These are phyloP conservation scores for Hyppa rectilinea DNA, from an alignment of 2,888 invertebrate genomes.

Conservation along the genomic window DNA sequence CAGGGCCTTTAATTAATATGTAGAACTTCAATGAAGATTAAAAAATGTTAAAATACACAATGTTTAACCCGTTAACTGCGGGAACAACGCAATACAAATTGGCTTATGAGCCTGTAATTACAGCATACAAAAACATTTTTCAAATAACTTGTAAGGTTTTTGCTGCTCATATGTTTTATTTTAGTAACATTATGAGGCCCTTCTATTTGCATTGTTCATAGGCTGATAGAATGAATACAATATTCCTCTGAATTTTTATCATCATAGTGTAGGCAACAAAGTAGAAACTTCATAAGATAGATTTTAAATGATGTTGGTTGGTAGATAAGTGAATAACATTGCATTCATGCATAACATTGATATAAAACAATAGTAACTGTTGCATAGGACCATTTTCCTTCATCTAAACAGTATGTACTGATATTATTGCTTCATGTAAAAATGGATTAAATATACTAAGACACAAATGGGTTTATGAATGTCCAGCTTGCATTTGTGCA, in stretches of 20 bases:
- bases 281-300: neutral
- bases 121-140: no score
- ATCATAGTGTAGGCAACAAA: neutral
- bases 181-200: neutral
- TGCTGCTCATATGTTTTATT: neutral
- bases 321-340: neutral
- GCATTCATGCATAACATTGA: slow-evolving; percentile 7
- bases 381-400: slow-evolving; percentile 43
- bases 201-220: neutral
- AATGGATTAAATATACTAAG: slow-evolving; percentile 62
- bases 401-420: slow-evolving; percentile 32
- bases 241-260: neutral
- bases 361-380: slow-evolving; percentile 31
- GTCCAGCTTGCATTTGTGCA: slow-evolving; percentile 67
- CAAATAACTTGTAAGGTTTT: neutral
- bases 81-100: no score
- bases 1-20: slow-evolving; percentile 2
- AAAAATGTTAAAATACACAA: slow-evolving; percentile 22
- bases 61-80: no score
- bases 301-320: neutral
- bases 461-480: slow-evolving; percentile 63
- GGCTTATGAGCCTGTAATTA: no score
- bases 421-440: slow-evolving; percentile 55
- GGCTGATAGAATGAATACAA: neutral
- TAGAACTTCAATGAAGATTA: slow-evolving; percentile 19